Evolutionary conservation across 2,797 vertebrate species (phyloP), one percentile per base, ranked within the genome.

Genomic region (Denticeps clupeoides): DNA sequence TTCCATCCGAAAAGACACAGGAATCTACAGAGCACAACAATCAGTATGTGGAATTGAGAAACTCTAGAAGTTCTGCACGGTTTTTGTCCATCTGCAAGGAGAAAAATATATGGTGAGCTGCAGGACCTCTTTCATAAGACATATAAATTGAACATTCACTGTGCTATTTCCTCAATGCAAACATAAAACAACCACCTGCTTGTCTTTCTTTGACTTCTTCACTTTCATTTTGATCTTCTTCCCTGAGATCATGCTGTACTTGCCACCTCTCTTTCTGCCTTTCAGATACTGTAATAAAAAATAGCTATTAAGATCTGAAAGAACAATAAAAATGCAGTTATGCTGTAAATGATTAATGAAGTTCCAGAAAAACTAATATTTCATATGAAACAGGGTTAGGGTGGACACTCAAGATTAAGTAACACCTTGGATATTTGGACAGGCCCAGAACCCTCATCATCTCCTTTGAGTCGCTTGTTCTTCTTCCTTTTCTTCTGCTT

Each of bases 151-250:
- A 28, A 33, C 19, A 13, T 22, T 7, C 23, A 10, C 16, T 31
- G 11, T 19, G 25, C 26, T 4, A n/a, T n/a, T n/a, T n/a, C n/a
- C n/a, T n/a, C n/a, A n/a, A n/a, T n/a, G n/a, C n/a, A n/a, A n/a
- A n/a, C n/a, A n/a, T n/a, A n/a, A 8, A 1, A 16, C 16, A 47
- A 7, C 62, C 75, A 91, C 90, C 88, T 91, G 87, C 70, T 93
- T 92, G 71, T 93, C 91, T 62, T 87, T 86, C 72, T 89, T 93
- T 47, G 88, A 87, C 65, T 95, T 95, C 73, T 93, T 95, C 56
- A 95, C 84, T 72, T 88, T 93, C 91, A 95, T 90, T 72, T 93
- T 92, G 41, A 95, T 95, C 73, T 89, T 93, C 75, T 89, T 91
- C 66, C 91, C 91, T 24, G 91, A 89, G 70, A 95, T 91, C 91